Evolutionary conservation across 2,797 vertebrate genomes (phyloP), one percentile per base, ranked within the genome.

Genomic region (Semotilus atromaculatus): DNA sequence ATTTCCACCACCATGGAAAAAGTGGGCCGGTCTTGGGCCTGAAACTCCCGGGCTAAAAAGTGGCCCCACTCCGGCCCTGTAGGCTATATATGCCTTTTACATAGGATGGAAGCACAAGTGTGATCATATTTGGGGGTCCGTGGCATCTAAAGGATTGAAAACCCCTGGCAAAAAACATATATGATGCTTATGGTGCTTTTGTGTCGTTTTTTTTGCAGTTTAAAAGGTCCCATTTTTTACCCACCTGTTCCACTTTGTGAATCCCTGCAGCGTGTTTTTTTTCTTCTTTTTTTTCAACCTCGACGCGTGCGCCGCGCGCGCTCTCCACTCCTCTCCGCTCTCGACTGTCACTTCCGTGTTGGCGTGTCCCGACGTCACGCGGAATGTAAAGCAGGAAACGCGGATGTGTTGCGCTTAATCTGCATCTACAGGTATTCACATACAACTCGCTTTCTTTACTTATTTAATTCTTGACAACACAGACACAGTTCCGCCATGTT

Each of bases 391-490:
- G 36, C 87, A 81, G 88, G 88, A 88, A 89, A 86, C 81, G 73
- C 85, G 87, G 86, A 89, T 86, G 86, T 85, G 53, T 74, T 60
- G 85, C 75, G 80, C 51, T 55, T 86, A 74, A 83, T 77, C 51
- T 71, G 62, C 83, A 40, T 89, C 86, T 60, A 83, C 88, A 89
- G 88, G 88, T 89, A 89, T 89, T 88, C 73, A 26, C 40, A 45
- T 14, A 26, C 1, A 77, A 81, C 70, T 80, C 77, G 68, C 36
- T 31, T 60, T 58, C 62, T 78, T 26, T 18, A 60, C 34, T 78
- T 77, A 3, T 23, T 60, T n/a, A 2, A 11, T 26, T 77, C 26
- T 71, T 34, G 31, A 51, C 48, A 43, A 78, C 48, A 55, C 36
- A 21, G 26, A 53, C 64, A 11, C 26, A 10, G 48, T 13, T 14